These are phyloP conservation scores for Xanthorhoe designata DNA, from an alignment of 2,888 invertebrate genomes.

Conservation along the genomic window DNA sequence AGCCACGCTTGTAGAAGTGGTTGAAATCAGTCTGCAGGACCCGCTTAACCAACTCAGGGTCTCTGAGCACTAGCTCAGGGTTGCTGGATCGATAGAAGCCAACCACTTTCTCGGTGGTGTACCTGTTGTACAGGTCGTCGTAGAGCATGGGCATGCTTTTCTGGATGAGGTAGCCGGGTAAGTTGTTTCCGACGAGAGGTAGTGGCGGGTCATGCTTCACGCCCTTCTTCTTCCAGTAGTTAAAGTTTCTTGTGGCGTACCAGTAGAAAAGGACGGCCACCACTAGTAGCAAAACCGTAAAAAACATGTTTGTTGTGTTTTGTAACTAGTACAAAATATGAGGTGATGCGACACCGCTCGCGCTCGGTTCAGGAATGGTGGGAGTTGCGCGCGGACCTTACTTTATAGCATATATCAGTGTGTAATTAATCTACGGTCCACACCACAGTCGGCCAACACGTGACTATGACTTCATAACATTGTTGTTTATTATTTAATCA, in stretches of 20 bases:
- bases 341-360: not conserved
- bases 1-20: conserved; percentile 14
- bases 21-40: conserved; percentile 16
- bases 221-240: conserved; percentile 58
- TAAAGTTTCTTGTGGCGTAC: conserved; percentile 36
- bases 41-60: conserved; percentile 8
- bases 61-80: conserved; percentile 10
- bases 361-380: not conserved
- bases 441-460: no score
- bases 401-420: not conserved
- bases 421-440: not conserved
- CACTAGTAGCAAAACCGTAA: not conserved
- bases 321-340: not conserved
- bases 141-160: conserved; percentile 53
- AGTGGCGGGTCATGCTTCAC: conserved; percentile 58
- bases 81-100: conserved; percentile 17
- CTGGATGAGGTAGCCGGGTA: conserved; percentile 45
- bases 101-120: conserved; percentile 53
- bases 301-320: conserved; percentile 2
- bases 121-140: conserved; percentile 56
- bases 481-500: no score
- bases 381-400: not conserved
- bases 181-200: conserved; percentile 45
- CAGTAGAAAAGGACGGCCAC: conserved; percentile 8
- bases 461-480: no score